Evolutionary conservation across 2,113 vertebrate species (phyloP), one percentile per base, ranked within the genome.

Genomic region (Coptodon rendalli): DNA sequence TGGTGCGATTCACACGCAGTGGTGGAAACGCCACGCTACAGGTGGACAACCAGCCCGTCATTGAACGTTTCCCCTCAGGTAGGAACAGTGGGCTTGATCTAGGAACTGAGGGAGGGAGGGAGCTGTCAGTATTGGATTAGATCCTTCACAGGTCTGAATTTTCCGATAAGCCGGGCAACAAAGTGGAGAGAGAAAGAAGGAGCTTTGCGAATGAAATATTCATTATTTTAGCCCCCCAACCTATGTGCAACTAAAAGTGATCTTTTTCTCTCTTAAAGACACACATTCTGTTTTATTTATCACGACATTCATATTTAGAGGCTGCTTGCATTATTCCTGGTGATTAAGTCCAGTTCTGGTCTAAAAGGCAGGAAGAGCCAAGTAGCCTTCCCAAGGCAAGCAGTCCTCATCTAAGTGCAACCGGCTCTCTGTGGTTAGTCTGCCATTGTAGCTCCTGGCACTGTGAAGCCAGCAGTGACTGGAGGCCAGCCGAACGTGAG

Each of bases 1-100:
- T 99, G 95, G 97, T 99, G 56, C 97, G 98, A 84, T 99, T 99
- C 92, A 98, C 98, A 1, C 96, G 98, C 89, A 98, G 98, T 17
- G 98, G 98, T 0, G 98, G 98, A 83, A 99, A 98, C 19, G 98
- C 98, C 91, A 98, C 98, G 6, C 96, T 98, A 76, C 98, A 98
- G 97, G 97, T 99, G 97, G 98, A 98, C 97, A 98, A 97, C 95
- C 98, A 98, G 97, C 97, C 98, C 0, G 96, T 98, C 95, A 98
- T 98, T 22, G 98, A 99, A 91, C 97, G 98, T 31, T 98, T 98
- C 95, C 98, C 98, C 3, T 97, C 98, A 98, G 98, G 98, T 98
- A 96, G 92, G 94, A 89, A 53, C 40, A 73, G 12, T 38, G 29
- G 14, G 63, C 40, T 3, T 34, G 8, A 40, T 83, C 40, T 27